A percentile compares a stretch with the other conserved stretches of the same genome.
phyloP scores from a whole-genome alignment of 1,140 invertebrate species.

The Epicauta chinensis region DNA sequence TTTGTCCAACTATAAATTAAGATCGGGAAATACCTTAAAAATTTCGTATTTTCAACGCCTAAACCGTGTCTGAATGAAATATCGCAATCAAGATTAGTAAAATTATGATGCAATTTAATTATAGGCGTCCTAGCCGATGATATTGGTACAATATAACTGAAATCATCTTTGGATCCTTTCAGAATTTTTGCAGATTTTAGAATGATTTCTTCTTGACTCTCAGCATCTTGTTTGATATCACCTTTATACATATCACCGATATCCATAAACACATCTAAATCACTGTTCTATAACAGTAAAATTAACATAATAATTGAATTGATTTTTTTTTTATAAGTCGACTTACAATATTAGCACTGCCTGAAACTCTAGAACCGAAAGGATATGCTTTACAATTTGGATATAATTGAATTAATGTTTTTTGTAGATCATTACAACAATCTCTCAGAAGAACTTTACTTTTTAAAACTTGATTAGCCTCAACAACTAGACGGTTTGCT shows the following conservation, averaged over 20 bases:
- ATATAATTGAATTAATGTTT: constrained; percentile 17
- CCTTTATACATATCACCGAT: constrained; percentile 40
- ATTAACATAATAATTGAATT: neutral
- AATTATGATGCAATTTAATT: constrained; percentile 47
- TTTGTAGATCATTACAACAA: constrained; percentile 28
- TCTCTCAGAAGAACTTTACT: constrained; percentile 11
- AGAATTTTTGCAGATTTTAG: constrained; percentile 25
- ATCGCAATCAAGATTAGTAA: constrained; percentile 47
- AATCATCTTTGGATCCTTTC: constrained; percentile 24
- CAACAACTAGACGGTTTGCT: constrained; percentile 11
- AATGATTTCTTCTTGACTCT: constrained; percentile 32
- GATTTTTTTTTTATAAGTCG: neutral
- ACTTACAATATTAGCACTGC: constrained; percentile 36
- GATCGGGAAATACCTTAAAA: constrained; percentile 44
- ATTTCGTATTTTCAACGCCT: constrained; percentile 49
- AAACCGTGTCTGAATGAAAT: constrained; percentile 52
- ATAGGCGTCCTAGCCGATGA: constrained; percentile 50
- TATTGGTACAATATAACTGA: constrained; percentile 36
- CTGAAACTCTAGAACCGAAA: constrained; percentile 47
- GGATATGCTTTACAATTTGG: constrained; percentile 36
- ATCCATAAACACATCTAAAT: constrained; percentile 49
- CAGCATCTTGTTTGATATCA: constrained; percentile 28
- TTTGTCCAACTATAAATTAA: too few species aligned
- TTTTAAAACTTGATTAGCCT: constrained; percentile 22
- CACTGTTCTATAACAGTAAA: constrained; percentile 36